Percentiles rank a stretch among this genome's conserved stretches.
These are phyloP conservation scores for Cotesia glomerata DNA, from an alignment of 1,140 invertebrate genomes.

Conservation along the genomic window DNA sequence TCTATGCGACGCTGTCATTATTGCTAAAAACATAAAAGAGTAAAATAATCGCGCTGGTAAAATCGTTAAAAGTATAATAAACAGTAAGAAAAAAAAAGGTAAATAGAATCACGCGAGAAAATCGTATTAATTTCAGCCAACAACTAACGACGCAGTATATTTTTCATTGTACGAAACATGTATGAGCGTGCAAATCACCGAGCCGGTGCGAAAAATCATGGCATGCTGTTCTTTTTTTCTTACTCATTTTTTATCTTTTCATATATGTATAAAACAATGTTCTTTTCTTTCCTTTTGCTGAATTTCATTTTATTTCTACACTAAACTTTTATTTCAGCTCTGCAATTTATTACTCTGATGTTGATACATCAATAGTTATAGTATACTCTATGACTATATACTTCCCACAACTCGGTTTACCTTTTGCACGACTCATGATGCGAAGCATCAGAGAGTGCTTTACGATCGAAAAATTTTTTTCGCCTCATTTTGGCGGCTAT, in stretches of 20 bases:
- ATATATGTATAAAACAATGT: background rate
- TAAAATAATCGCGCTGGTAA: background rate
- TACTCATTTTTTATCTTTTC: background rate
- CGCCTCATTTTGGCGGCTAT: no score
- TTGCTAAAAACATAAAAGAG: background rate
- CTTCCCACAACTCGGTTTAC: no score
- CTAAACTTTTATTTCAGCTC: no score
- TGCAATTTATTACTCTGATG: no score
- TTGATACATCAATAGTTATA: no score
- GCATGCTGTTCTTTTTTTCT: background rate
- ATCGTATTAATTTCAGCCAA: slow-evolving; percentile 23
- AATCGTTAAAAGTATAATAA: background rate
- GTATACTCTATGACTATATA: no score
- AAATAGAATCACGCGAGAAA: slow-evolving; percentile 18
- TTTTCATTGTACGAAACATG: slow-evolving; percentile 25
- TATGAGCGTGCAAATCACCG: slow-evolving; percentile 20
- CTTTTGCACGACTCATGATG: no score
- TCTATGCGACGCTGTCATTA: background rate
- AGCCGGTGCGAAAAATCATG: slow-evolving; percentile 15
- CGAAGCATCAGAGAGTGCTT: no score
- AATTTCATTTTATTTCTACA: background rate
- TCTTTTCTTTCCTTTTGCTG: background rate
- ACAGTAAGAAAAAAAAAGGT: background rate
- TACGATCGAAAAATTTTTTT: no score
- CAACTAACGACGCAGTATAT: slow-evolving; percentile 21